Conservation (phyloP, 37 sponge, comb jelly and placozoan species). For the Theonella swinhoei region DNA sequence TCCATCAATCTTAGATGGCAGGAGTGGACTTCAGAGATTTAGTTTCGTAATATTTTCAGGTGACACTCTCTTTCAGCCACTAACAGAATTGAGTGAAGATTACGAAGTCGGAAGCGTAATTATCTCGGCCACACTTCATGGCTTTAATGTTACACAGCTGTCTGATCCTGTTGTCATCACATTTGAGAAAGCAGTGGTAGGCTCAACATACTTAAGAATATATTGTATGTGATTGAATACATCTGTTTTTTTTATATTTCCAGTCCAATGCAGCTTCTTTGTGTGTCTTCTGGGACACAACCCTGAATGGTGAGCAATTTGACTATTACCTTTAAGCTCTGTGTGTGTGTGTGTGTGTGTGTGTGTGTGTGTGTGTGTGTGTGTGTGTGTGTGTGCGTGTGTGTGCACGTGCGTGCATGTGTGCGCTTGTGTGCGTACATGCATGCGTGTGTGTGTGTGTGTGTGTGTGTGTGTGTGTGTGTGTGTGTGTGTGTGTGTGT, state of each 20-base stretch:
- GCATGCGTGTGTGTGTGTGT: no score
- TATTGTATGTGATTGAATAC: background rate
- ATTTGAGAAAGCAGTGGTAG: background rate
- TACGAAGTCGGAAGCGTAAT: constrained; percentile 1
- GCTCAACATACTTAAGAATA: no score
- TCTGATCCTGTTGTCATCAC: background rate
- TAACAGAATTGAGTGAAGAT: background rate
- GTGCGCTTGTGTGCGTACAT: no score
- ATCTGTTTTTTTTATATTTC: background rate
- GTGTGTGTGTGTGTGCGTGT: no score
- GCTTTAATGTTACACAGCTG: background rate
- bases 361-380: no score
- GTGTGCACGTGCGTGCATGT: no score
- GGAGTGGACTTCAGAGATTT: background rate
- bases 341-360: no score
- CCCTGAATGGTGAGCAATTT: background rate
- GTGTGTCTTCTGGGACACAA: constrained; percentile 50
- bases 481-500: no score
- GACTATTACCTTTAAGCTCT: no score
- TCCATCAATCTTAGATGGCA: background rate
- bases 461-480: no score
- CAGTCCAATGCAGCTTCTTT: background rate
- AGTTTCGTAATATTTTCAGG: constrained; percentile 1
- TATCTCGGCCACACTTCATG: background rate
- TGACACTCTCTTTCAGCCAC: constrained; percentile 13